Evolutionary conservation across 2,888 invertebrate genomes (phyloP).

Genomic region (Drosophila melanosoma): DNA sequence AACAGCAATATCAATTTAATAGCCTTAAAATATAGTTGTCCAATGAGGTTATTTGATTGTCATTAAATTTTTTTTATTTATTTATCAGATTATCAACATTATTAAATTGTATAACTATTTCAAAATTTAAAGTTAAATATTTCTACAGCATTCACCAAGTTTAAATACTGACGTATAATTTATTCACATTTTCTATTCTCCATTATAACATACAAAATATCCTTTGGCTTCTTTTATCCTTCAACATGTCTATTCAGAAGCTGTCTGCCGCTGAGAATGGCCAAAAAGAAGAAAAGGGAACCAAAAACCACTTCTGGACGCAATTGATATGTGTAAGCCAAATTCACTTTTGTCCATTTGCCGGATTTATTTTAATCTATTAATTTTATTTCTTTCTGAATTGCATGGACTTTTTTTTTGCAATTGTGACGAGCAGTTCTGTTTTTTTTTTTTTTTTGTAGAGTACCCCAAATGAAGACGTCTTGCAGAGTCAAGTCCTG

Average conservation of each 20-base stretch:
- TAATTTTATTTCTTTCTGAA: slow-evolving; percentile 17
- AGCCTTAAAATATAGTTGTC: too few species aligned
- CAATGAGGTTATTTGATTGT: too few species aligned
- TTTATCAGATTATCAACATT: background rate
- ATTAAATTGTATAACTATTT: background rate
- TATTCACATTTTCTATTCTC: background rate
- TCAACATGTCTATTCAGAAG: slow-evolving; percentile 15
- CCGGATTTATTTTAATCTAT: slow-evolving; percentile 18
- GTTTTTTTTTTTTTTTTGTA: slow-evolving; percentile 15
- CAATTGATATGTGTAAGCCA: background rate
- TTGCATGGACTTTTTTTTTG: slow-evolving; percentile 22
- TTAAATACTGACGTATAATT: background rate
- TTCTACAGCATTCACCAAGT: background rate
- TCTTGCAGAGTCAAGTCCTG: slow-evolving; percentile 17
- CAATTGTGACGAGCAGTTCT: slow-evolving; percentile 24
- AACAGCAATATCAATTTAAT: too few species aligned
- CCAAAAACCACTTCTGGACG: slow-evolving; percentile 1
- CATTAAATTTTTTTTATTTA: background rate
- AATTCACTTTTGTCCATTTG: background rate
- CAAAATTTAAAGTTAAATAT: background rate
- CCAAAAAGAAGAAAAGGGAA: background rate
- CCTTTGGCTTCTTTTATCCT: background rate
- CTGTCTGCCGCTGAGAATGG: slow-evolving; percentile 4
- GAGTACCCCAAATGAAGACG: slow-evolving; percentile 43
- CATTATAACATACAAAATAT: background rate